Evolutionary conservation across 2,797 vertebrate species (phyloP).

Genomic region (Siniperca obscura): DNA sequence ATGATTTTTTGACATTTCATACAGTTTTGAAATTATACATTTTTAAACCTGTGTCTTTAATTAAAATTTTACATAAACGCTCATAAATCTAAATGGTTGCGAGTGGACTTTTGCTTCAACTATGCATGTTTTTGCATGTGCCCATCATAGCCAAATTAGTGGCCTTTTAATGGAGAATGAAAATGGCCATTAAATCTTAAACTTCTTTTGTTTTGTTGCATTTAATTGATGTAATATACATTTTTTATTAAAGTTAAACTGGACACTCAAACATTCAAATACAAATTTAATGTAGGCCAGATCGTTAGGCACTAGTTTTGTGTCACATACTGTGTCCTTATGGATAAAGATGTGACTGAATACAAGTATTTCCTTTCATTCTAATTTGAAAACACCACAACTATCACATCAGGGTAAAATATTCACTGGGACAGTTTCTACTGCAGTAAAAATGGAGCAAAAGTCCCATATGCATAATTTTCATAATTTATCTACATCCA

Average conservation of each 20-base stretch:
- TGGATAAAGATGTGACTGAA: slow-evolving; percentile 12
- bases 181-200: not conserved
- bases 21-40: too few relatives aligned
- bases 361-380: not conserved
- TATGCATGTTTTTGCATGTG: too few relatives aligned
- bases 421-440: not conserved
- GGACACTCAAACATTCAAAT: not conserved
- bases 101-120: not conserved
- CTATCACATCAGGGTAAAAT: not conserved
- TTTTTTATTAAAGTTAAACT: not conserved
- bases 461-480: not conserved
- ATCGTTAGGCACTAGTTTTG: too few relatives aligned
- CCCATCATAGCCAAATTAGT: not conserved
- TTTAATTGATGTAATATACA: not conserved
- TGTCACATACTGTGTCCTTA: not conserved
- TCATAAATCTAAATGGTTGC: too few relatives aligned
- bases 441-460: not conserved
- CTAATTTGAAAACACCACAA: not conserved
- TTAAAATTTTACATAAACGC: too few relatives aligned
- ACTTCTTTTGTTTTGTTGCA: not conserved
- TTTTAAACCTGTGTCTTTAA: too few relatives aligned
- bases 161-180: not conserved
- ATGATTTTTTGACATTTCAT: too few relatives aligned
- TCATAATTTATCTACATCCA: slow-evolving; percentile 10
- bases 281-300: too few relatives aligned